These are phyloP conservation scores for Nycticorax nycticorax DNA, from an alignment of 2,113 vertebrate genomes.

Conservation along the genomic window DNA sequence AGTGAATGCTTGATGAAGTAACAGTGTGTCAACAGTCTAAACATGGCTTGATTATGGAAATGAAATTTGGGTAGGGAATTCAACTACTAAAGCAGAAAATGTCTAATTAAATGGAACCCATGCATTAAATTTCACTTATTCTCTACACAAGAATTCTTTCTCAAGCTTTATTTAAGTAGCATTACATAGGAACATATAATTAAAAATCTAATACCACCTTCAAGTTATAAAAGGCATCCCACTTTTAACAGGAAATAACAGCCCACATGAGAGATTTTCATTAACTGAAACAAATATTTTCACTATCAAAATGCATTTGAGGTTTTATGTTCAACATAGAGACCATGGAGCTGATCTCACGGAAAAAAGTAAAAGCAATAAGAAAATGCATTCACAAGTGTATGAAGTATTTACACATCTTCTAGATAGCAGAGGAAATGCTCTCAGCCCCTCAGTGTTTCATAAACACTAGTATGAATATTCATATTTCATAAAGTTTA, in stretches of 20 bases:
- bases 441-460: neutral
- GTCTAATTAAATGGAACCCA: constrained; percentile 64
- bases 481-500: constrained; percentile 3
- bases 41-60: constrained; percentile 50
- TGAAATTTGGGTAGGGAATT: constrained; percentile 38
- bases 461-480: neutral
- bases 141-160: constrained; percentile 23
- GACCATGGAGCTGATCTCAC: neutral
- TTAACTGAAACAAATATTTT: constrained; percentile 29
- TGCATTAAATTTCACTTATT: constrained; percentile 56
- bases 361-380: neutral
- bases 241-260: constrained; percentile 19
- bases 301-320: neutral
- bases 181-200: constrained; percentile 47
- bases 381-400: neutral
- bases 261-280: neutral
- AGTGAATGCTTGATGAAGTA: constrained; percentile 46
- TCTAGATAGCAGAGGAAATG: neutral
- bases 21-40: constrained; percentile 28
- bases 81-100: constrained; percentile 68
- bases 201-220: constrained; percentile 62
- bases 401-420: neutral
- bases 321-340: neutral
- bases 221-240: constrained; percentile 16
- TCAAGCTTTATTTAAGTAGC: constrained; percentile 45